Evolutionary conservation across 2,113 vertebrate species (phyloP), one percentile per base, ranked within the genome.

Genomic region (Onychostruthus taczanowskii): DNA sequence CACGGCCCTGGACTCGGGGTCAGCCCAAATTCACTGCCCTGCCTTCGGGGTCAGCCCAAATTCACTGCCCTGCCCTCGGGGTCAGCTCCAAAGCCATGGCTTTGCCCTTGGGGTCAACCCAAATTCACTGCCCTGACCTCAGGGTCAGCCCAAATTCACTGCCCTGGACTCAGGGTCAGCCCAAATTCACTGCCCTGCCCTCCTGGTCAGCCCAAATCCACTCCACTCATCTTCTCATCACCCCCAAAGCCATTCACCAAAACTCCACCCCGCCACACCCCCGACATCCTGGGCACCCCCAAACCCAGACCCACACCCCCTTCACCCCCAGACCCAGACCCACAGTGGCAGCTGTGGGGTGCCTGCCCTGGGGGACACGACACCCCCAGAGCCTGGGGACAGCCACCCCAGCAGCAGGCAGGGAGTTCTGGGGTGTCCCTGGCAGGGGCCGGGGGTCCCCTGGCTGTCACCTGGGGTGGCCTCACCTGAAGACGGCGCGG

Each of bases 401-500:
- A 28, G n/a, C n/a, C 53, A 17, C 23, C 24, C 33, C 19, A 8
- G 19, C 14, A 58, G 55, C 3, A 1, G 24, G 33, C 41, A 58
- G 53, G 23, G 39, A 10, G 19, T 26, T 11, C 72, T 28, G 53
- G 19, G 41, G 53, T 33, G 59, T 4, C 33, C 39, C 39, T 2
- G 3, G 30, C 5, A 3, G 49, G 49, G 35, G 10, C 35, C 2
- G 13, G 30, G 50, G 3, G 41, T 26, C 7, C 49, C 39, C 0
- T 0, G 16, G 50, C 64, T 28, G 79, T 10, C 64, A 21, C 78
- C 63, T 1, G 18, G 50, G 43, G 52, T 11, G 53, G 64, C 30
- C 96, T 97, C 93, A 98, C 98, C 98, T 98, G 98, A 98, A 98
- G 50, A 99, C 99, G 0, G 99, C 99, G 17, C 99, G 98, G 89